Conservation (phyloP, 2,113 vertebrate species). For the Cyphomyrus plagiostoma region DNA sequence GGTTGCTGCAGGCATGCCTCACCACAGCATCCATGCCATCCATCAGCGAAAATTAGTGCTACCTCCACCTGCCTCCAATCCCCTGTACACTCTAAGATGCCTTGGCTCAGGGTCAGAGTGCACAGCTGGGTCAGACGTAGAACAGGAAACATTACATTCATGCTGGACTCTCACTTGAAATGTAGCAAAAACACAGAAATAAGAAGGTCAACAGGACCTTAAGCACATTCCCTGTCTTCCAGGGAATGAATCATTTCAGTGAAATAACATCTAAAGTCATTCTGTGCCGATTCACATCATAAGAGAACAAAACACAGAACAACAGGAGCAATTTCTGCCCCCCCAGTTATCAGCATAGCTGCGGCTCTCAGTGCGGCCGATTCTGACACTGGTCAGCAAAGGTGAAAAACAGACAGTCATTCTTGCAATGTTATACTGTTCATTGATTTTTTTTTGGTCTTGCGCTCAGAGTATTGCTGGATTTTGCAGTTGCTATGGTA, state of each 20-base stretch:
- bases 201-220: background rate
- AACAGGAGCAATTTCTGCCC: background rate
- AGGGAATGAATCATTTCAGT: background rate
- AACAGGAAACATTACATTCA: background rate
- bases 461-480: background rate
- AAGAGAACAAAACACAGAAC: background rate
- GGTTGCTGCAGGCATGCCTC: background rate
- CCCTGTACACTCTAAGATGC: background rate
- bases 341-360: background rate
- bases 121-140: background rate
- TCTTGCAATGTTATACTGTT: background rate
- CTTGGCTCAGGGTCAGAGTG: background rate
- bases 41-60: background rate
- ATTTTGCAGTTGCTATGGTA: conserved; percentile 7
- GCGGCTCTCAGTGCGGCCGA: background rate
- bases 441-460: background rate
- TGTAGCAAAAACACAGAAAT: background rate
- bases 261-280: background rate
- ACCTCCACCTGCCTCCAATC: background rate
- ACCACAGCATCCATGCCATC: background rate
- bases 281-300: background rate
- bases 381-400: background rate
- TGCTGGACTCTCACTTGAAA: background rate
- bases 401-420: background rate
- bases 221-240: background rate